Evolutionary conservation across 2,797 vertebrate genomes (phyloP).

Genomic region (Columba guinea): DNA sequence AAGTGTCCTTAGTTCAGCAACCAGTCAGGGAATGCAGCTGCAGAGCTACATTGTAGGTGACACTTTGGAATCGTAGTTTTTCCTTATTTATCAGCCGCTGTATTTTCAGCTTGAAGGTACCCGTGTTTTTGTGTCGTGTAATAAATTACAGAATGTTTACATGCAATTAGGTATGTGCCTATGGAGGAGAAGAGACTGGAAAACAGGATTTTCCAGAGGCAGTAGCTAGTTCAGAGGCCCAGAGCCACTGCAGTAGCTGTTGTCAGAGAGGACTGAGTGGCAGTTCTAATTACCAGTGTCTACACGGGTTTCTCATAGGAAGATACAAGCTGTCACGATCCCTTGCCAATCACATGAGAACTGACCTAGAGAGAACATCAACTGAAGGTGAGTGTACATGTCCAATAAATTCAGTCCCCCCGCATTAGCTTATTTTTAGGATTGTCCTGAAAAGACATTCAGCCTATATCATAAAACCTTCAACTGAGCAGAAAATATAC

Average conservation of each 20-base stretch:
- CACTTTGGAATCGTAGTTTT: background rate
- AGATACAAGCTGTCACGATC: conserved; percentile 74
- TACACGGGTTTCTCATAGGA: conserved; percentile 67
- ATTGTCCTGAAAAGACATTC: conserved; percentile 55
- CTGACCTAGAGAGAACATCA: conserved; percentile 68
- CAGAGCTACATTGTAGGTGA: conserved; percentile 17
- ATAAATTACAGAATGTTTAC: conserved; percentile 57
- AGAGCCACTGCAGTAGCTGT: conserved; percentile 41
- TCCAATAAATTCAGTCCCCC: conserved; percentile 68
- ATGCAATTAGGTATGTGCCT: conserved; percentile 57
- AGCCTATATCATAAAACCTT: conserved; percentile 60
- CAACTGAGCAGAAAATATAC: conserved; percentile 55
- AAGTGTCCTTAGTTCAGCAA: background rate
- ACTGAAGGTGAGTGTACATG: conserved; percentile 52
- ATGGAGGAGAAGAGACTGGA: conserved; percentile 27
- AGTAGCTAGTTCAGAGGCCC: conserved; percentile 62
- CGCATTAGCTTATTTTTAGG: conserved; percentile 70
- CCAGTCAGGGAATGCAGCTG: background rate
- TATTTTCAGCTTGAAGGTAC: conserved; percentile 34
- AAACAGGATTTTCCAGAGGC: conserved; percentile 64
- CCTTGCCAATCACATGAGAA: conserved; percentile 77
- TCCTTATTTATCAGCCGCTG: background rate
- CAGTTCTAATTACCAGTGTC: conserved; percentile 80
- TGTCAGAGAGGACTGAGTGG: conserved; percentile 69
- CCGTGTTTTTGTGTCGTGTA: conserved; percentile 9